Evolutionary conservation across 2,797 vertebrate species (phyloP), one percentile per base, ranked within the genome.

Genomic region (Mus minutoides): DNA sequence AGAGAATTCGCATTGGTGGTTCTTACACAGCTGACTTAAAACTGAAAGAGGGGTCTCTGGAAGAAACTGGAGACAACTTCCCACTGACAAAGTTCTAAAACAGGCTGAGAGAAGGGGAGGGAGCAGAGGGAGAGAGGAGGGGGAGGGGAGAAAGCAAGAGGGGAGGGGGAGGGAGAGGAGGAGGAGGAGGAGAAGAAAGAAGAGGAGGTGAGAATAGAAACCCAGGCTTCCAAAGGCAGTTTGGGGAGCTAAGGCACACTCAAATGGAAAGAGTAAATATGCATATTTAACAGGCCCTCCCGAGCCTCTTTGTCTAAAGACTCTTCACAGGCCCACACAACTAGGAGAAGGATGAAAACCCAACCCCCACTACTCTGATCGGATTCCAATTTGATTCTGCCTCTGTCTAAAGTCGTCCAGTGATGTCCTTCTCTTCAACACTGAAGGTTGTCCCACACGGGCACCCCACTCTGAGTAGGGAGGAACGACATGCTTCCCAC

Each of bases 21-120:
- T 91, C 62, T 93, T 93, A 96, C 11, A 90, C n/a, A 91, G 79
- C 21, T 60, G 76, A 79, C 60, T 92, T 94, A 92, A 92, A 78
- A 93, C 37, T 78, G 37, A 88, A 86, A 96, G 40, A 46, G 54
- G 43, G 62, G 83, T 21, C 17, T 34, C 37, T 67, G 90, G 3
- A 77, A 93, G 31, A 91, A 94, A 91, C 11, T 79, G 75, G 34
- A 62, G 75, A 29, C 16, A 71, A 83, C 83, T 90, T 79, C 43
- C 76, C 31, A 92, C 17, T 80, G 79, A 94, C 37, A 95, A 86
- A 80, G 75, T 31, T 90, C 87, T 93, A 71, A 75, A 82, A 37
- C 17, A 62, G 14, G 79, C 13, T 56, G 37, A 58, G 7, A 43
- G 54, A 54, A 17, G 22, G 26, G n/a, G 10, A 43, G 16, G 1